Percentiles rank a stretch among this genome's conserved stretches.
Conservation (phyloP, 2,113 vertebrate species). For the Crypturellus undulatus region DNA sequence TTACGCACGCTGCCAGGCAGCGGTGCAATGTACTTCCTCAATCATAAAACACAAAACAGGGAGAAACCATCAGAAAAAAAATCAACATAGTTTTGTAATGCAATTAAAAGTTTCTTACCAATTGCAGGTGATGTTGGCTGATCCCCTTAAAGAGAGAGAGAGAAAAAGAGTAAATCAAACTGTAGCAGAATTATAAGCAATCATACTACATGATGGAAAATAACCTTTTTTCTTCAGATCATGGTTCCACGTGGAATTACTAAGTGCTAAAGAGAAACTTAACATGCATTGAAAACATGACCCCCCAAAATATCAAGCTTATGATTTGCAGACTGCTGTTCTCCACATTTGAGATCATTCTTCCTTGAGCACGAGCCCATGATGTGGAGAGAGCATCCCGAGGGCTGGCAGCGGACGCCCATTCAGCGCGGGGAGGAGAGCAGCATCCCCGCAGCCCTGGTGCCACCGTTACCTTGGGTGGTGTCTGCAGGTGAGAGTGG, state of each 20-base stretch:
- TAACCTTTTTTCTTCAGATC: neutral
- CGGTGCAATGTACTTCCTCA: neutral
- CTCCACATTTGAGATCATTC: neutral
- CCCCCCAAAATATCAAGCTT: neutral
- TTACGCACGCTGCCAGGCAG: neutral
- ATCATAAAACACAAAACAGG: neutral
- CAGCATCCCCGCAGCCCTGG: rapidly evolving
- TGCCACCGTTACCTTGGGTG: neutral
- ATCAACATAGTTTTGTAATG: neutral
- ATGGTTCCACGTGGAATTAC: neutral
- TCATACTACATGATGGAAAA: neutral
- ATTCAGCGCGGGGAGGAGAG: neutral
- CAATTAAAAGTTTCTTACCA: conserved; percentile 71
- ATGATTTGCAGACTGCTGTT: neutral
- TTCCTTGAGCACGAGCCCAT: neutral
- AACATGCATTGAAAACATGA: neutral
- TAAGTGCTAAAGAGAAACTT: neutral
- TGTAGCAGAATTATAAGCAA: neutral
- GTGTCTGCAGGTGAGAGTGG: neutral
- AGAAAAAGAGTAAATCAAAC: neutral
- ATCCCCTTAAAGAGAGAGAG: conserved; percentile 44
- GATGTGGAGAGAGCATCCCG: neutral
- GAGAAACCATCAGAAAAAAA: neutral
- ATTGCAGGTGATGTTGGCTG: rapidly evolving
- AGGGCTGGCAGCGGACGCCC: neutral